These are phyloP conservation scores for Valencia hispanica DNA, from an alignment of 2,797 vertebrate genomes.

Conservation along the genomic window DNA sequence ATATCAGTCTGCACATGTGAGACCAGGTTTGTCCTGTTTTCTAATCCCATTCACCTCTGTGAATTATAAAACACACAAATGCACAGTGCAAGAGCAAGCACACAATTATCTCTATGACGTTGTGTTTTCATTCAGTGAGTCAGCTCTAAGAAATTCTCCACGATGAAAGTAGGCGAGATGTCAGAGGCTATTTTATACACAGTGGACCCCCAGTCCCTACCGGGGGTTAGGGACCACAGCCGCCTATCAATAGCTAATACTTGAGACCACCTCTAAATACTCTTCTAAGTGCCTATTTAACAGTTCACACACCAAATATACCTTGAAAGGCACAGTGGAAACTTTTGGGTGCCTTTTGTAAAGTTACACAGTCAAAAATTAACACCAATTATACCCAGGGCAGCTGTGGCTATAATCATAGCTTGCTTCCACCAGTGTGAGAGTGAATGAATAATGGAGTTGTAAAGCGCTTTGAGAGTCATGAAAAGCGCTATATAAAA, in stretches of 20 bases:
- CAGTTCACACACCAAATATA: neutral
- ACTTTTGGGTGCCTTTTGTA: no score
- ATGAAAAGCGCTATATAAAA: no score
- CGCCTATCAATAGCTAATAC: neutral
- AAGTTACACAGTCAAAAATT: no score
- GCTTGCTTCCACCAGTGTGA: no score
- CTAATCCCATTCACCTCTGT: neutral
- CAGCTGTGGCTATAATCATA: no score
- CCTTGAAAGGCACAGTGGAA: neutral
- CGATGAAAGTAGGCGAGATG: neutral
- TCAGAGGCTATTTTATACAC: neutral
- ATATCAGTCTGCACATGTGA: slow-evolving; percentile 21
- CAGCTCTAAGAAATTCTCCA: neutral
- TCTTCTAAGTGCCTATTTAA: neutral
- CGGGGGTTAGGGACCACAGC: no score
- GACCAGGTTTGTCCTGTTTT: slow-evolving; percentile 13
- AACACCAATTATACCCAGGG: no score
- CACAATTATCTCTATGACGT: neutral
- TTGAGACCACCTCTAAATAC: neutral
- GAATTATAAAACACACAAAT: slow-evolving; percentile 4
- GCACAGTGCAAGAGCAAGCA: neutral
- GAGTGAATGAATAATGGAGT: no score
- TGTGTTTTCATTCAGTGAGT: neutral
- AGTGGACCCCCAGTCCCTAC: neutral
- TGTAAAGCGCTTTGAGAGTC: no score